Percentiles rank a stretch among this genome's conserved stretches.
Conservation (phyloP, 2,888 invertebrate genomes). For the Dicranocentrus wangi region DNA sequence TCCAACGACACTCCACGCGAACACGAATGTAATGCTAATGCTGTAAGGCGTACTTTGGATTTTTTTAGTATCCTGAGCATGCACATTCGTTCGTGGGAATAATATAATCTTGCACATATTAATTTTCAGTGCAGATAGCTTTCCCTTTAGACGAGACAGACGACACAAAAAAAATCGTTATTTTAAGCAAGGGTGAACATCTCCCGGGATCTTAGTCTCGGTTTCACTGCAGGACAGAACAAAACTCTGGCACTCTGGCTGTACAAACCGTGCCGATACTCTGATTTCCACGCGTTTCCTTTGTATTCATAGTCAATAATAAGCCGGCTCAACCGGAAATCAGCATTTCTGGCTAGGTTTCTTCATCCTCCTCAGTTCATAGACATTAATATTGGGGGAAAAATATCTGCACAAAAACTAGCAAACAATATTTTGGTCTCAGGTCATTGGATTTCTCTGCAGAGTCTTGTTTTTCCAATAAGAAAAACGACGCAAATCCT, state of each 20-base stretch:
- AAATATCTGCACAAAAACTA: background rate
- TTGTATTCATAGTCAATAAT: background rate
- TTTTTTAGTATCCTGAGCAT: no score
- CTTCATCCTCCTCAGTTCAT: slow-evolving; percentile 33
- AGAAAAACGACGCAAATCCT: background rate
- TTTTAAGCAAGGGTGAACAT: slow-evolving; percentile 41
- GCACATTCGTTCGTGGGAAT: no score
- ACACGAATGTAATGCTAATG: no score
- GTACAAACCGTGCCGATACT: slow-evolving; percentile 16
- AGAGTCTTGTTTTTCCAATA: background rate
- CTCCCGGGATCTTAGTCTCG: slow-evolving; percentile 47
- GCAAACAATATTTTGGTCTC: background rate
- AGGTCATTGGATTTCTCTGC: slow-evolving; percentile 10
- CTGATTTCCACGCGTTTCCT: slow-evolving; percentile 40
- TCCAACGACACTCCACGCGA: no score
- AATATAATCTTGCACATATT: no score
- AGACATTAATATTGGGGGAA: slow-evolving; percentile 18
- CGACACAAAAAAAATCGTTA: slow-evolving; percentile 5
- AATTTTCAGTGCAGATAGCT: no score
- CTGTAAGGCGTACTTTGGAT: no score
- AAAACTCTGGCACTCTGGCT: slow-evolving; percentile 54
- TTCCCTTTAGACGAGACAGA: slow-evolving; percentile 14
- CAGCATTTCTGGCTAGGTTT: background rate
- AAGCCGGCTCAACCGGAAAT: background rate
- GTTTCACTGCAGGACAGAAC: slow-evolving; percentile 50